A percentile compares a stretch with the other conserved stretches of the same genome.
Evolutionary conservation across 2,888 invertebrate species (phyloP).

Genomic region (Hyppa rectilinea): DNA sequence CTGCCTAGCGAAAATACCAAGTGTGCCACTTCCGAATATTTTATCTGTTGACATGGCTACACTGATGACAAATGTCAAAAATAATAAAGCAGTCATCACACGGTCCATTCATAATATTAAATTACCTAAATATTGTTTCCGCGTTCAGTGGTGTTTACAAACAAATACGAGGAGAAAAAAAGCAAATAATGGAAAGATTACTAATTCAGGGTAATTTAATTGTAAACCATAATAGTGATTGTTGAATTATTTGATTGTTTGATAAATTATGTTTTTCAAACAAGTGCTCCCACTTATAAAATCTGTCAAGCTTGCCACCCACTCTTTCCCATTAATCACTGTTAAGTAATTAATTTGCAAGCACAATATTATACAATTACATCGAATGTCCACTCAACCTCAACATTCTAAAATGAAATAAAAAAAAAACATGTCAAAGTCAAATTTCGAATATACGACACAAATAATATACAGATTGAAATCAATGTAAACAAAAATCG

Average conservation of each 20-base stretch:
- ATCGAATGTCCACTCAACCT: not conserved
- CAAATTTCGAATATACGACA: not conserved
- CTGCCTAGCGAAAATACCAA: not conserved
- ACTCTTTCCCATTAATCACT: conserved; percentile 19
- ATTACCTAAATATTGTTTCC: conserved; percentile 12
- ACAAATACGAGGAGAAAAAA: conserved; percentile 24
- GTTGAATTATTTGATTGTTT: conserved; percentile 7
- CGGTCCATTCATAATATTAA: not conserved
- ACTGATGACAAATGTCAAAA: conserved; percentile 20
- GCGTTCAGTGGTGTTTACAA: conserved; percentile 27
- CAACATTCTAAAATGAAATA: not conserved
- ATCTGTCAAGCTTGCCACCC: not conserved
- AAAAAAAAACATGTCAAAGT: not conserved
- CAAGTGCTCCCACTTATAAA: conserved; percentile 9
- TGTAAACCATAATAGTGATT: not conserved
- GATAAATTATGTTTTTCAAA: not conserved
- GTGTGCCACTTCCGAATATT: conserved; percentile 46
- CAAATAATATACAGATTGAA: not conserved
- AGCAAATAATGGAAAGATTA: not conserved
- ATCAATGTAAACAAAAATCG: conserved; percentile 8
- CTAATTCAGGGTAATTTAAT: conserved; percentile 7
- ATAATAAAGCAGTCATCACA: conserved; percentile 25
- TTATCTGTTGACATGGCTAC: conserved; percentile 18
- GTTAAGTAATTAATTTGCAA: conserved; percentile 7
- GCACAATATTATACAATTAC: not conserved